phyloP scores from a whole-genome alignment of 2,888 invertebrate genomes.

The Lissonota sp. region DNA sequence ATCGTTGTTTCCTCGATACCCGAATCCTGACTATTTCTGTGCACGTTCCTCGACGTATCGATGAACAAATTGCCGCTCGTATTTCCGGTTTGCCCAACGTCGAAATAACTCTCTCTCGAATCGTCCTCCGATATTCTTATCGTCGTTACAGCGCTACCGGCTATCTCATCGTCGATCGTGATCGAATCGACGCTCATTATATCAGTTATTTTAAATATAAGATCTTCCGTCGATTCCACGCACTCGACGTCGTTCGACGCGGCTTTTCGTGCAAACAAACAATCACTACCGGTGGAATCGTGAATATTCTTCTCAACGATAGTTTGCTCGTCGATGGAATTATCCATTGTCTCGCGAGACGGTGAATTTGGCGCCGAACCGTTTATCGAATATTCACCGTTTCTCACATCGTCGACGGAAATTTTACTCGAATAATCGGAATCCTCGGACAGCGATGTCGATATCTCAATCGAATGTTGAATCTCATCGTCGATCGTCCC shows the following conservation, averaged over 20 bases:
- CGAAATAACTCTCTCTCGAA: constrained; percentile 42
- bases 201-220: constrained; percentile 74
- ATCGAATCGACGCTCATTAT: constrained; percentile 47
- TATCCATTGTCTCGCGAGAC: constrained; percentile 29
- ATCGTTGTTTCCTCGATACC: too few species aligned
- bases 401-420: constrained; percentile 51
- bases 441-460: constrained; percentile 58
- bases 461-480: constrained; percentile 41
- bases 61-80: constrained; percentile 70
- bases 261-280: constrained; percentile 31
- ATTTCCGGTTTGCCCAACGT: constrained; percentile 51
- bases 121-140: constrained; percentile 54
- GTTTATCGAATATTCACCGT: constrained; percentile 47
- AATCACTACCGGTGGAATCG: constrained; percentile 6
- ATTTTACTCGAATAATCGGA: constrained; percentile 58
- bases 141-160: constrained; percentile 27
- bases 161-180: constrained; percentile 55
- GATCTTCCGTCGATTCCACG: constrained; percentile 67
- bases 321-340: neutral
- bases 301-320: constrained; percentile 16
- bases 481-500: constrained; percentile 41
- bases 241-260: constrained; percentile 33
- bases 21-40: constrained; percentile 74
- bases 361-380: constrained; percentile 51
- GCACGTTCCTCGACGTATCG: constrained; percentile 67